Evolutionary conservation across 2,797 vertebrate species (phyloP), one percentile per base, ranked within the genome.

Genomic region (Acrossocheilus fasciatus): DNA sequence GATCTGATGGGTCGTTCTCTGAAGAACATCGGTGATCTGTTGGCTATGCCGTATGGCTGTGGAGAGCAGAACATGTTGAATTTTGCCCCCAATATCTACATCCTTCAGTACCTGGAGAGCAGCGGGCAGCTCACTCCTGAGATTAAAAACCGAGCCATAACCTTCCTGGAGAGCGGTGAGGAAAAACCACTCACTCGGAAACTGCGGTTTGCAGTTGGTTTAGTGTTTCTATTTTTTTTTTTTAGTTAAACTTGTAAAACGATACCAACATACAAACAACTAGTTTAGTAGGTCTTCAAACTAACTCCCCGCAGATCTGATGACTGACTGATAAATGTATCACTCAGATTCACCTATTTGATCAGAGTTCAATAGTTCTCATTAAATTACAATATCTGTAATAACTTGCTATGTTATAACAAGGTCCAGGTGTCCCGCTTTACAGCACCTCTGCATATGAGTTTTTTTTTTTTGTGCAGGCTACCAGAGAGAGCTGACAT

Each of bases 51-150:
- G 0, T 96, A 94, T 0, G 97, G 97, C 86, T 98, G 97, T 7
- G 97, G 97, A 3, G 97, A 98, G 89, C 97, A 98, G 93, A 98
- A 98, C 91, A 97, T 98, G 96, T 88, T 96, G 81, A 93, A 93
- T 1, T 98, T 98, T 68, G 96, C 96, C 1, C 97, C 97, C 41
- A 97, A 97, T 92, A 96, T 98, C 92, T 98, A 96, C 2, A 90
- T 98, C 88, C 93, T 97, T 88, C 84, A 95, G 75, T 98, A 98
- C 74, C 93, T 98, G 92, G 95, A 96, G 62, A 94, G 93, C 93
- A 97, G 96, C 0, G 87, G 84, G 3, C 97, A 98, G 90, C 94
- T 98, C 84, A 98, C 92, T 0, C 7, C 89, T 0, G 45, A 47
- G 45, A 47, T 14, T 47, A 91, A 88, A 82, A 89, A 93, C 83